Base-by-base conservation (phyloP, 2,888 invertebrate species). In the Diarsia mendica region DNA sequence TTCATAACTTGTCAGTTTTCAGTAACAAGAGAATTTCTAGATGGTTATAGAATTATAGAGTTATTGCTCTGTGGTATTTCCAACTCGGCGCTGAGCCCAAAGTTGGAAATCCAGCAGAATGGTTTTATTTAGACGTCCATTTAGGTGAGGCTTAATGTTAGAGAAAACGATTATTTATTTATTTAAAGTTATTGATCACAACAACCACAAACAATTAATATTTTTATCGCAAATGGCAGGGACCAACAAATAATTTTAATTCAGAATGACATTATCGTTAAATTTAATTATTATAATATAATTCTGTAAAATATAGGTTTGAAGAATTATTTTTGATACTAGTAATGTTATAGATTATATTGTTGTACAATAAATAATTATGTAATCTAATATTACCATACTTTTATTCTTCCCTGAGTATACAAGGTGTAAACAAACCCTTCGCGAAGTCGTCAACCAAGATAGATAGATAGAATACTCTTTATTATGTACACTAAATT, bases 291-390 rank as follows among this genome's bases (percentile, higher is more conserved):
- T 75, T 49, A 70, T 75, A 58, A 70, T 63, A 76, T 72, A 51
- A 74, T 74, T 18, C 48, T 79, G 72, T 78, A 74, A 75, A 73
- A 82, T 79, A 76, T 85, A 86, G 74, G 28, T 71, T 65, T 72
- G 80, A 68, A 72, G 51, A 63, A 74, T 67, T 81, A 85, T 84
- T 75, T 67, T 76, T 76, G 68, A 83, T 80, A 76, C 63, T 72
- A 63, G 72, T 77, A 72, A 80, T 85, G 88, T 87, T 88, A 87
- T 88, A 86, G 77, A 77, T 88, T 87, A 87, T 76, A 67, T 51
- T 67, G 80, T 86, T 82, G 87, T 90, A 88, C 72, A 90, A 89
- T 92, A 91, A 91, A 91, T 89, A 82, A 85, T 88, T 83, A 86
- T 85, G 84, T 87, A 80, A 75, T 75, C 74, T 66, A 60, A 58